phyloP scores from a whole-genome alignment of 2,113 vertebrate genomes.

The Oreocharis arfaki region DNA sequence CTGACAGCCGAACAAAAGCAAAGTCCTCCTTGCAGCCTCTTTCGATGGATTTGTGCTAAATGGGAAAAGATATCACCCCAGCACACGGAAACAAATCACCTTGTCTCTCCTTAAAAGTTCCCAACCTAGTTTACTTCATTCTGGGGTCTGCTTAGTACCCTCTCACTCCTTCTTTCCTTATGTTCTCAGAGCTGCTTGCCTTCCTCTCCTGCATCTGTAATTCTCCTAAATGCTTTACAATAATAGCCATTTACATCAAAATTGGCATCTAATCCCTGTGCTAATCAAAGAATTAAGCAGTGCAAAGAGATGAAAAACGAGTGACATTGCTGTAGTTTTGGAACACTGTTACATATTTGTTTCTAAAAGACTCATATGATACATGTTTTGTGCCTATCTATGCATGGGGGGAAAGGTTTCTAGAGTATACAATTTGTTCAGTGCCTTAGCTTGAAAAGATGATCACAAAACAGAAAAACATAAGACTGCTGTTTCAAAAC shows the following conservation, averaged over 20 bases:
- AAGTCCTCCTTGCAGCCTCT: not conserved
- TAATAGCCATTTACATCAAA: not conserved
- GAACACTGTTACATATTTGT: not conserved
- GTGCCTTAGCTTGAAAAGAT: not conserved
- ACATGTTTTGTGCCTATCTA: accelerated
- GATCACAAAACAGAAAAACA: not conserved
- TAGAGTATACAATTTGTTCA: not conserved
- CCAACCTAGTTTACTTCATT: not conserved
- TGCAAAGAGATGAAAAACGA: not conserved
- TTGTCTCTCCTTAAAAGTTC: not conserved
- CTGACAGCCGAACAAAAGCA: not conserved
- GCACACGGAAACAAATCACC: not conserved
- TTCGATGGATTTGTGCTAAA: not conserved
- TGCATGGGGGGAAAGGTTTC: accelerated
- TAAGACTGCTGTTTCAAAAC: not conserved
- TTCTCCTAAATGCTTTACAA: not conserved
- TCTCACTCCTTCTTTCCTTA: not conserved
- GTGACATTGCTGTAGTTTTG: not conserved
- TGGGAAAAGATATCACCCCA: not conserved
- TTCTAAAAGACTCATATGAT: not conserved
- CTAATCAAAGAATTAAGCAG: not conserved
- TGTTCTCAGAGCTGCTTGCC: not conserved
- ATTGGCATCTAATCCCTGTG: not conserved
- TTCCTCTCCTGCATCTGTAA: not conserved
- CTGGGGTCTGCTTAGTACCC: not conserved